These are phyloP conservation scores for Callyntrura guangdongensis DNA, from an alignment of 2,888 invertebrate genomes.

Conservation along the genomic window DNA sequence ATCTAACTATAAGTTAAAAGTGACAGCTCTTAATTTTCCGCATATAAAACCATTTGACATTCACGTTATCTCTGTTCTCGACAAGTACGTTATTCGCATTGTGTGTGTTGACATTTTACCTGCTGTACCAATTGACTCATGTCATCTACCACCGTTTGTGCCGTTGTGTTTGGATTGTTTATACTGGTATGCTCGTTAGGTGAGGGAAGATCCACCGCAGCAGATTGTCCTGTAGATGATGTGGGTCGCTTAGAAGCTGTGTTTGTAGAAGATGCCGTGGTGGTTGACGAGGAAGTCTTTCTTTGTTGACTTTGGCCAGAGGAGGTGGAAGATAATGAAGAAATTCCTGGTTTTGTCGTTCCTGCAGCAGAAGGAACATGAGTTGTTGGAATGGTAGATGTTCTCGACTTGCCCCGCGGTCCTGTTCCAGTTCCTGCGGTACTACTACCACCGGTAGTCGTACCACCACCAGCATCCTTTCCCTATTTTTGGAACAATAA, in stretches of 20 bases:
- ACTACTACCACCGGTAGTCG: too few relatives aligned
- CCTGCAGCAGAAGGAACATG: conserved; percentile 41
- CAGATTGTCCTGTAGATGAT: background rate
- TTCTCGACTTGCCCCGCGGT: conserved; percentile 55
- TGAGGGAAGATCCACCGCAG: conserved; percentile 1
- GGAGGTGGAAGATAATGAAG: conserved; percentile 10
- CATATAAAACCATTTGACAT: background rate
- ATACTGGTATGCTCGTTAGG: conserved; percentile 53
- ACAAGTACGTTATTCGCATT: too few relatives aligned
- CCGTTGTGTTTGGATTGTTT: conserved; percentile 64
- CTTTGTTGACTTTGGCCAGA: conserved; percentile 58
- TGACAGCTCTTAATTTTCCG: background rate
- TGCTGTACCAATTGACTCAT: conserved; percentile 82
- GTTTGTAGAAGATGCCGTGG: conserved; percentile 18
- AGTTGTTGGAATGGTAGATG: conserved; percentile 54
- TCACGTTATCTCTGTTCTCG: background rate
- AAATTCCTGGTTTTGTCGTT: conserved; percentile 48
- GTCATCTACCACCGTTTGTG: conserved; percentile 77
- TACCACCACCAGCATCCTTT: conserved; percentile 7
- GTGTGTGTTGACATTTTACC: conserved; percentile 49
- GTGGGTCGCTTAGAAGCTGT: background rate
- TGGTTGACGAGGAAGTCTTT: background rate
- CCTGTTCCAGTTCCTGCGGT: background rate
- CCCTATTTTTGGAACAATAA: conserved; percentile 29
- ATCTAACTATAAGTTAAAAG: conserved; percentile 84